Evolutionary conservation across 1,140 invertebrate genomes (phyloP).

Genomic region (Venturia canescens): DNA sequence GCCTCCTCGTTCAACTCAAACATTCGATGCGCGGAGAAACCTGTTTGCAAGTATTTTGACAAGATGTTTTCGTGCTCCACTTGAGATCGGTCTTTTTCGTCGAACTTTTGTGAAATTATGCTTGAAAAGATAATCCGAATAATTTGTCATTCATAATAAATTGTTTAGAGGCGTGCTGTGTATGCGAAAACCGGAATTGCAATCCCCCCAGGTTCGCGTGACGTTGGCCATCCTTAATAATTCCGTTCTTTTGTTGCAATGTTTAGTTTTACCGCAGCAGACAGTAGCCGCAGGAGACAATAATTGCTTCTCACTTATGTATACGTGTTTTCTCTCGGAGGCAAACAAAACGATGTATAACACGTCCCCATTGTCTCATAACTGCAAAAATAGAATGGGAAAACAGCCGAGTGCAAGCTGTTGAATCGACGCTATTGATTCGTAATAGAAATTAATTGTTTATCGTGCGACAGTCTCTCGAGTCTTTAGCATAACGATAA

Average conservation of each 20-base stretch:
- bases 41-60: too few relatives aligned
- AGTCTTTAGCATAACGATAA: not conserved
- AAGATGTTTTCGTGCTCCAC: too few relatives aligned
- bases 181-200: too few relatives aligned
- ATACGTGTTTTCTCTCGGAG: not conserved
- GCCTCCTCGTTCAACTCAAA: not conserved
- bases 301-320: constrained; percentile 7
- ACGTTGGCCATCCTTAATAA: not conserved
- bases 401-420: not conserved
- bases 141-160: too few relatives aligned
- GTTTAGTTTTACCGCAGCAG: not conserved
- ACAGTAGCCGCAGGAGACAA: not conserved
- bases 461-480: not conserved
- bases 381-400: not conserved
- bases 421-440: not conserved
- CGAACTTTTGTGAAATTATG: too few relatives aligned
- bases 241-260: not conserved
- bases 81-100: too few relatives aligned
- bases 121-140: too few relatives aligned
- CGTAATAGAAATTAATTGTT: constrained; percentile 9
- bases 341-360: not conserved
- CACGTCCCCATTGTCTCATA: not conserved
- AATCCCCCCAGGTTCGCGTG: not conserved
- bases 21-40: too few relatives aligned
- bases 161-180: too few relatives aligned